Evolutionary conservation across 2,113 vertebrate species (phyloP).

Genomic region (Toxotes jaculatrix): DNA sequence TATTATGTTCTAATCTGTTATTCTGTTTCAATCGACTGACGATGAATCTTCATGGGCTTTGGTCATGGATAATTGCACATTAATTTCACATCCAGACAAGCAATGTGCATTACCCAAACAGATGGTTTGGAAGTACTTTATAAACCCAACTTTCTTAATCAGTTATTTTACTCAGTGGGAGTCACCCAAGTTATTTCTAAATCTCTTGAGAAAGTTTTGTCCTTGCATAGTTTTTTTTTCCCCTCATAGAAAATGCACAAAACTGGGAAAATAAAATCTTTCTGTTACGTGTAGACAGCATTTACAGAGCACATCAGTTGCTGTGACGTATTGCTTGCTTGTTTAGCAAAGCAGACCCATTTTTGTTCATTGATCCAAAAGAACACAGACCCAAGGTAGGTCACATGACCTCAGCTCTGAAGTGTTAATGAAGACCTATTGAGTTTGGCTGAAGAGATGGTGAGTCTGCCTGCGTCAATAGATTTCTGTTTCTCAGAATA

Average conservation of each 20-base stretch:
- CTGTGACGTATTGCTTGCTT: conserved; percentile 12
- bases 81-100: background rate
- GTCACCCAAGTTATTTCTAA: background rate
- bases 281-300: background rate
- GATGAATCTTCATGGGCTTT: background rate
- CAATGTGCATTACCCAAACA: background rate
- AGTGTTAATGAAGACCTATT: conserved; percentile 55
- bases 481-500: conserved; percentile 49
- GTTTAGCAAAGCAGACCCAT: conserved; percentile 8
- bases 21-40: conserved; percentile 8
- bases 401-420: conserved; percentile 48
- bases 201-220: background rate
- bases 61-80: background rate
- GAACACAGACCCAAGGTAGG: conserved; percentile 25
- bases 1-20: conserved; percentile 9
- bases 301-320: background rate
- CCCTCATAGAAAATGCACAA: background rate
- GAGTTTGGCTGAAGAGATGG: conserved; percentile 45
- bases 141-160: background rate
- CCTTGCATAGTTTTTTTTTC: background rate
- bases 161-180: no score
- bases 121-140: background rate
- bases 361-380: conserved; percentile 46
- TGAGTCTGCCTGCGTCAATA: conserved; percentile 24
- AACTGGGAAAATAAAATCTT: background rate